Evolutionary conservation across 2,888 invertebrate genomes (phyloP).

Genomic region (Melanostoma scalare): DNA sequence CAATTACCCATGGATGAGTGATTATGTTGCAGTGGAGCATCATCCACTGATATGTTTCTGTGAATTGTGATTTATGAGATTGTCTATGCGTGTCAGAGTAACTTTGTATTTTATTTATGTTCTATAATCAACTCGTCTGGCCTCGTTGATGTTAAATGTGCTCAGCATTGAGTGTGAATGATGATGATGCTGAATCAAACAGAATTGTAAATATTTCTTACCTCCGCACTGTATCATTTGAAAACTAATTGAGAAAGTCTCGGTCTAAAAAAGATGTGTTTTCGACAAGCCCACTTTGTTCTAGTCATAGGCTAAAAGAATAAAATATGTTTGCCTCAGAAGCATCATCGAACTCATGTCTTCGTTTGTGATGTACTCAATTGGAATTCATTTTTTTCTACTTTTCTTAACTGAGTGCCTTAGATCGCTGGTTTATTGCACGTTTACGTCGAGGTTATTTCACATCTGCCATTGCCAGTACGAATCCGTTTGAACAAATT

Average conservation of each 20-base stretch:
- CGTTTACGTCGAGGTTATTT: slow-evolving; percentile 18
- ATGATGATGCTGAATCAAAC: slow-evolving; percentile 5
- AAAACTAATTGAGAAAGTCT: background rate
- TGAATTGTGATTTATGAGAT: slow-evolving; percentile 40
- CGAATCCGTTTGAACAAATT: background rate
- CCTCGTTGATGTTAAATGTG: slow-evolving; percentile 45
- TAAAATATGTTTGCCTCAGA: no score
- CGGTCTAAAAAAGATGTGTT: background rate
- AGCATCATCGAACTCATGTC: background rate
- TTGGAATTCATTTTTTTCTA: background rate
- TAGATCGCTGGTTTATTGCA: background rate
- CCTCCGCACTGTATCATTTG: no score
- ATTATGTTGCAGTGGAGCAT: background rate
- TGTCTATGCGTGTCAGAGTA: slow-evolving; percentile 26
- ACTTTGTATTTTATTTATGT: slow-evolving; percentile 40
- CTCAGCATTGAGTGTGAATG: slow-evolving; percentile 36
- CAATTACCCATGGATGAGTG: no score
- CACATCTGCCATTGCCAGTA: slow-evolving; percentile 1
- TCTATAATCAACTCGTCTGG: slow-evolving; percentile 31
- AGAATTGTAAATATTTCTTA: background rate
- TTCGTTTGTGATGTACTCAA: no score
- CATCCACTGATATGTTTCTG: slow-evolving; percentile 6
- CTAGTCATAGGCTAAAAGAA: no score
- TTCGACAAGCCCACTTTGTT: no score
- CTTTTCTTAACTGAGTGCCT: background rate